Conservation (phyloP, 2,797 vertebrate species). For the Lepilemur septentrionalis region DNA sequence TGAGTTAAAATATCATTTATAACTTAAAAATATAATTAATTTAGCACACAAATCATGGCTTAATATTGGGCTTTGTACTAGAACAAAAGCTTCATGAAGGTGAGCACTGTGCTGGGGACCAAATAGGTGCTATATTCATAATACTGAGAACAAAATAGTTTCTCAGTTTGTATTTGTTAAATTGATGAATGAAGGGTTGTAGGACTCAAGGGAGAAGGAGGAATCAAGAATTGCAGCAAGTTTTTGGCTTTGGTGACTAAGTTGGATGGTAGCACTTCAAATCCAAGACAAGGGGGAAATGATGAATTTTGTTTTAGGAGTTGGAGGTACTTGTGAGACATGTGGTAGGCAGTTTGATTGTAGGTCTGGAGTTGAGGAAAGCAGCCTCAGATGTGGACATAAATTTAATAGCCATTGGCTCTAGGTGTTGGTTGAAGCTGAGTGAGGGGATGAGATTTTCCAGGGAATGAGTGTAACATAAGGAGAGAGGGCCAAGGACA, state of each 20-base stretch:
- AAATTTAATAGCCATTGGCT: constrained; percentile 54
- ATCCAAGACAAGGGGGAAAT: not conserved
- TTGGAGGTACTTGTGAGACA: not conserved
- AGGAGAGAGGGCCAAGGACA: not conserved
- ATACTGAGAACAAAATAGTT: not conserved
- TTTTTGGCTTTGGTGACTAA: constrained; percentile 2
- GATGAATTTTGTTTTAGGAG: not conserved
- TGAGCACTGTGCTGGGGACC: not conserved
- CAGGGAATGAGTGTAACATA: constrained; percentile 28
- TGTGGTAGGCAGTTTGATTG: not conserved
- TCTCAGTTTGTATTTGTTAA: not conserved
- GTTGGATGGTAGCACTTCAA: not conserved
- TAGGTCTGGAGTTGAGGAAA: not conserved
- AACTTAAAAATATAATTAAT: not conserved
- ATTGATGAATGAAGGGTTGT: not conserved
- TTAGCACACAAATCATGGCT: not conserved
- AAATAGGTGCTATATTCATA: not conserved
- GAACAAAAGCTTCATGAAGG: not conserved
- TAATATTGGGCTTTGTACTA: not conserved
- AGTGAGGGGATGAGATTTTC: constrained; percentile 34
- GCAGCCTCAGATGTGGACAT: not conserved
- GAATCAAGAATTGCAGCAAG: not conserved
- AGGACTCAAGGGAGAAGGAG: not conserved
- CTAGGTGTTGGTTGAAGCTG: constrained; percentile 49
- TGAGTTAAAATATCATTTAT: not conserved